Evolutionary conservation across 2,797 vertebrate genomes (phyloP).

Genomic region (Echiichthys vipera): DNA sequence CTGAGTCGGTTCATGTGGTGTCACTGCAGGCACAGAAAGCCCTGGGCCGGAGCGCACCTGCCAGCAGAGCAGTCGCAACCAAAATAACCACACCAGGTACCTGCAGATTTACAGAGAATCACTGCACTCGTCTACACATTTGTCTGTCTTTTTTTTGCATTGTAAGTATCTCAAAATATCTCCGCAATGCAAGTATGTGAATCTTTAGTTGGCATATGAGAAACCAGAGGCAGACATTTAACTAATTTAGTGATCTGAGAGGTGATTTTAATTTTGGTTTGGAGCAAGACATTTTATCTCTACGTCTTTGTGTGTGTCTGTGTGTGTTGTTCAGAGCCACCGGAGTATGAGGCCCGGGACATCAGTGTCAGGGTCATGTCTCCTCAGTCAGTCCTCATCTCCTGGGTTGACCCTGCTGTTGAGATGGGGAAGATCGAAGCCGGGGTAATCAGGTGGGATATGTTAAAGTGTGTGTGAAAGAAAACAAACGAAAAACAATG

Average conservation of each 20-base stretch:
- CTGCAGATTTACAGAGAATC: background rate
- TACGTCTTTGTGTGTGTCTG: constrained; percentile 32
- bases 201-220: background rate
- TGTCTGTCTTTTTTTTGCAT: background rate
- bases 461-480: constrained; percentile 3
- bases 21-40: constrained; percentile 92
- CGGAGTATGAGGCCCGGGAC: constrained; percentile 89
- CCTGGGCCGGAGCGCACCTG: constrained; percentile 85
- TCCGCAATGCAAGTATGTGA: background rate
- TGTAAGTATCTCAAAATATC: background rate
- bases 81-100: constrained; percentile 91
- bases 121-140: background rate
- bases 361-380: constrained; percentile 95
- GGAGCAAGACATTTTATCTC: constrained; percentile 17
- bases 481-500: background rate
- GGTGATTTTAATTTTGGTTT: background rate
- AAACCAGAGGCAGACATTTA: background rate
- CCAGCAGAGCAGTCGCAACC: constrained; percentile 84
- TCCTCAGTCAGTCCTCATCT: constrained; percentile 93
- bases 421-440: constrained; percentile 87
- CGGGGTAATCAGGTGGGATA: constrained; percentile 74
- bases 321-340: constrained; percentile 86
- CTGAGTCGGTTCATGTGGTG: constrained; percentile 97
- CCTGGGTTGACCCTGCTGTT: constrained; percentile 92
- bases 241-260: background rate